Percentiles rank a stretch among this genome's conserved stretches.
Conservation (phyloP, 2,113 vertebrate genomes). For the Saccopteryx bilineata region DNA sequence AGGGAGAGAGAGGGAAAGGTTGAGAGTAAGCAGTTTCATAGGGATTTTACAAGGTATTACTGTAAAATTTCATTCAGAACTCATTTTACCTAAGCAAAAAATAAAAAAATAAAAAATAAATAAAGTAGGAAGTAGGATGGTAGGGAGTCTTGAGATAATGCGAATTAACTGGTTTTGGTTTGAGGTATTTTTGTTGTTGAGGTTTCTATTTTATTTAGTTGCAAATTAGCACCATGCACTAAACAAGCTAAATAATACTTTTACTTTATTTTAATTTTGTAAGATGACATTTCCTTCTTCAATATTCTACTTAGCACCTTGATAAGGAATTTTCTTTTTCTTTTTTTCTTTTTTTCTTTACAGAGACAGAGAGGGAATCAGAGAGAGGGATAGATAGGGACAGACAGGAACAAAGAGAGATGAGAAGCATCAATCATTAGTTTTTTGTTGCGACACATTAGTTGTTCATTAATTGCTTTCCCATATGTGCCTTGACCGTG, state of each 20-base stretch:
- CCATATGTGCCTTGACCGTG: too few species aligned
- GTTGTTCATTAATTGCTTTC: too few species aligned
- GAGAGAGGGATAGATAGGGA: too few species aligned
- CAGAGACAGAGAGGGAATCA: too few species aligned
- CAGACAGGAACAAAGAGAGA: too few species aligned
- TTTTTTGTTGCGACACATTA: too few species aligned
- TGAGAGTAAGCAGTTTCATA: not conserved
- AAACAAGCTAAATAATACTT: not conserved
- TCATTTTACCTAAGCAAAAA: constrained; percentile 4
- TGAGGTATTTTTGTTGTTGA: not conserved
- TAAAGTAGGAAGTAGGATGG: not conserved
- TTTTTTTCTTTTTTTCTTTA: too few species aligned
- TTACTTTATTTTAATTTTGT: not conserved
- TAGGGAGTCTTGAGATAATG: not conserved
- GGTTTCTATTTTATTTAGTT: not conserved
- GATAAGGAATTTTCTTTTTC: not conserved
- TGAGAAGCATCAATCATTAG: too few species aligned
- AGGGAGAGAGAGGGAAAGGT: not conserved
- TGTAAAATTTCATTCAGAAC: not conserved
- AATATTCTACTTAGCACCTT: not conserved
- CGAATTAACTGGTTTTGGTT: not conserved
- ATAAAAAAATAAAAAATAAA: not conserved
- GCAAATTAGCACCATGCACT: not conserved
- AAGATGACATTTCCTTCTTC: not conserved
- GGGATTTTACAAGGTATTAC: not conserved